phyloP scores from a whole-genome alignment of 2,113 vertebrate genomes.

The Irena cyanogastra region DNA sequence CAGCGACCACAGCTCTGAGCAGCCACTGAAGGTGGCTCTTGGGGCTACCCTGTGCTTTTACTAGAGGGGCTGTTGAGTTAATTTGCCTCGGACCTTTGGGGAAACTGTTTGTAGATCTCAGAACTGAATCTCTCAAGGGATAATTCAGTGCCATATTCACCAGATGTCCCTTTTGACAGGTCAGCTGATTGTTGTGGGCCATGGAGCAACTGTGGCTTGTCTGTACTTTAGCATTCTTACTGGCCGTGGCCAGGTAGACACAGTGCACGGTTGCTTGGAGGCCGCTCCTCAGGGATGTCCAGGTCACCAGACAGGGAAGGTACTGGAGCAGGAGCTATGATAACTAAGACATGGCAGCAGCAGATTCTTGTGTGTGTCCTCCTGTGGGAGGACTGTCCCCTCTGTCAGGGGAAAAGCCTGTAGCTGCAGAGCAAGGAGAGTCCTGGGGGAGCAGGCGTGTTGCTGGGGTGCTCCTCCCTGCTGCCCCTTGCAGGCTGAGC shows the following conservation, averaged over 20 bases:
- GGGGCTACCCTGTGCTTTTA: not conserved
- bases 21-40: not conserved
- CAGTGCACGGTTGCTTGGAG: rapidly evolving
- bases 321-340: not conserved
- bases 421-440: not conserved
- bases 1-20: not conserved
- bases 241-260: not conserved
- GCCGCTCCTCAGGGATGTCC: not conserved
- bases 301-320: not conserved
- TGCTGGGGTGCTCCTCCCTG: not conserved
- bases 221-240: not conserved
- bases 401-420: not conserved
- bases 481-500: not conserved
- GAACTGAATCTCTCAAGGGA: not conserved
- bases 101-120: not conserved
- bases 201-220: rapidly evolving
- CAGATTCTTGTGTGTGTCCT: not conserved
- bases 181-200: not conserved
- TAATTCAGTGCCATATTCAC: not conserved
- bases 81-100: not conserved
- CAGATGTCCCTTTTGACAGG: not conserved
- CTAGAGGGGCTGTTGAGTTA: not conserved
- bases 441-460: rapidly evolving
- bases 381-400: not conserved
- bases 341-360: not conserved